Base-by-base conservation (phyloP, 2,113 vertebrate species). In the Epinephelus fuscoguttatus region DNA sequence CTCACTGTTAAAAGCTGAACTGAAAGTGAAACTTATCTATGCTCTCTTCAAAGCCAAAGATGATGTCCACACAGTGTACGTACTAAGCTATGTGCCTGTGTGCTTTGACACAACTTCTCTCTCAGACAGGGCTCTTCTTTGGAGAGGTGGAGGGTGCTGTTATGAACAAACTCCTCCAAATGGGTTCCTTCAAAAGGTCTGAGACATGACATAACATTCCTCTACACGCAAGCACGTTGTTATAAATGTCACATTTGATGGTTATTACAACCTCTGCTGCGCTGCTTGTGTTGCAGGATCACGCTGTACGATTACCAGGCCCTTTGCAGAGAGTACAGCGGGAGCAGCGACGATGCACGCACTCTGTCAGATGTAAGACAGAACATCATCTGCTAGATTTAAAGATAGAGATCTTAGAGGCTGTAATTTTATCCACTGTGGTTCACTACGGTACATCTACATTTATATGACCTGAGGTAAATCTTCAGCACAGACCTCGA, bases 151-250 rank as follows among this genome's bases (percentile, higher is more conserved):
- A 99, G 87, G 97, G 98, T 73, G 98, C 97, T 2, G 98, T 99
- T 75, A 99, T 99, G 98, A 98, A 96, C 95, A 99, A 99, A 93
- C 95, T 99, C 82, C 93, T 99, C 80, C 93, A 97, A 85, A 99
- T 99, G 98, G 98, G 98, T 6, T 99, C 98, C 37, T 99, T 99
- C 91, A 99, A 98, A 95, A 97, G 97, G 98, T 99, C 94, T 94
- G 94, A 81, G 7, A 61, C 11, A 6, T 6, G 19, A 40, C 7
- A 1, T 6, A 8, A 71, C 10, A 9, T 57, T 4, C 25, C 42
- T 19, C 66, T 70, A 6, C 59, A 23, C 45, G 21, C 67, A 74
- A n/a, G 1, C 10, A 42, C 47, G 13, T 25, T 78, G 25, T 77
- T 9, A 21, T 21, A 10, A 12, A 6, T 14, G 3, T 63, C 19